Evolutionary conservation across 2,888 invertebrate genomes (phyloP), one percentile per base, ranked within the genome.

Genomic region (Chrysolina oricalcia): DNA sequence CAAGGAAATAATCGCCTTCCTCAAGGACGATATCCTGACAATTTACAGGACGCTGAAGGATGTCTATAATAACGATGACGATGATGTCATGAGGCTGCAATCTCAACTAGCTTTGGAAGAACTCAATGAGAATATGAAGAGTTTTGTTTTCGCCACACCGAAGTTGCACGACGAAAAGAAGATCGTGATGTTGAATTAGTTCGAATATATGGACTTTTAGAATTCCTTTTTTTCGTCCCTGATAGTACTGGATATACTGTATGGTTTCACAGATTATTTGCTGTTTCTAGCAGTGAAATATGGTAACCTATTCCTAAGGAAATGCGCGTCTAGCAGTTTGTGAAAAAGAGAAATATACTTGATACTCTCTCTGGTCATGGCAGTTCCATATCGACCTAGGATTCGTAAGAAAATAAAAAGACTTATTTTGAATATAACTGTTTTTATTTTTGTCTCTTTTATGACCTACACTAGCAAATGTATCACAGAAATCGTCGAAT

Each of bases 61-160:
- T 48, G 89, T 94, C 15, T 92, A 94, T 81, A 89, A 90, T 23
- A 90, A 91, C 69, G 92, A 94, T 78, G 87, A 89, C 35, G 94
- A 95, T 85, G 94, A 94, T 82, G 90, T 93, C 3, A 91, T 96
- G 64, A 91, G 92, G 83, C 89, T 95, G 63, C 96, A 97, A 82
- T 93, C 94, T 21, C 94, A 94, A 85, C 87, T 95, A 72, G 95
- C 95, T 1, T 87, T 96, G 50, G 94, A 95, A 87, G 94, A 95
- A 89, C 89, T 96, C 15, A 93, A 95, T 84, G 90, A 91, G 72
- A 92, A 93, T 72, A 93, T 94, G 75, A 91, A 90, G 81, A 89
- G 91, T 70, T 91, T 92, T 80, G 85, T 95, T 40, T 91, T 92
- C 80, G 91, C 92, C 0, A 84, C 83, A 56, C 83, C 83, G 0